A percentile compares a stretch with the other conserved stretches of the same genome.
phyloP scores from a whole-genome alignment of 2,113 vertebrate species.

The Paracyprichromis sp. region DNA sequence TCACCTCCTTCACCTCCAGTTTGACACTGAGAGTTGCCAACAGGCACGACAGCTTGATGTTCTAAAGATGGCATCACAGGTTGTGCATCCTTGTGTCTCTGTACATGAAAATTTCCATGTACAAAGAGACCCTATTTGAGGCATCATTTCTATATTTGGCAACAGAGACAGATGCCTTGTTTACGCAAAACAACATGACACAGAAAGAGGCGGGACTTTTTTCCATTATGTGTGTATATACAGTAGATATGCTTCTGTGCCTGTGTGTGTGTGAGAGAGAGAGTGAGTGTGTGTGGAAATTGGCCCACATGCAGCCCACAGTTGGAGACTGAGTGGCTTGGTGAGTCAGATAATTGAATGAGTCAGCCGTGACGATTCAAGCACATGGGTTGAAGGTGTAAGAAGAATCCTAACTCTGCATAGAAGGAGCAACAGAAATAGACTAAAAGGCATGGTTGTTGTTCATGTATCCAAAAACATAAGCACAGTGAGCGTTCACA shows the following conservation, averaged over 20 bases:
- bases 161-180: constrained; percentile 55
- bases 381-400: neutral
- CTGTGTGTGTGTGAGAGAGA: neutral
- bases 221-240: neutral
- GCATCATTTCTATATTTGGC: constrained; percentile 35
- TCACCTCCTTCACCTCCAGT: constrained; percentile 23
- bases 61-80: constrained; percentile 48
- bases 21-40: constrained; percentile 13
- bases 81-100: constrained; percentile 24
- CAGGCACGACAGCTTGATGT: constrained; percentile 41
- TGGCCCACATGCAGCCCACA: constrained; percentile 36
- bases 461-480: neutral
- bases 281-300: neutral
- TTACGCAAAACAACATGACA: constrained; percentile 46
- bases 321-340: constrained; percentile 53
- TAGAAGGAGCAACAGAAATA: neutral
- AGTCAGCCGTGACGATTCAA: constrained; percentile 57
- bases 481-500: neutral
- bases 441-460: neutral
- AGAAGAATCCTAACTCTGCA: constrained; percentile 2
- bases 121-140: constrained; percentile 27
- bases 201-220: neutral
- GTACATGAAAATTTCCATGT: neutral
- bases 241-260: neutral
- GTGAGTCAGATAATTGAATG: constrained; percentile 71